Percentiles rank a stretch among this genome's conserved stretches.
Conservation (phyloP, 1,140 invertebrate species). For the Macrostomum lignano region DNA sequence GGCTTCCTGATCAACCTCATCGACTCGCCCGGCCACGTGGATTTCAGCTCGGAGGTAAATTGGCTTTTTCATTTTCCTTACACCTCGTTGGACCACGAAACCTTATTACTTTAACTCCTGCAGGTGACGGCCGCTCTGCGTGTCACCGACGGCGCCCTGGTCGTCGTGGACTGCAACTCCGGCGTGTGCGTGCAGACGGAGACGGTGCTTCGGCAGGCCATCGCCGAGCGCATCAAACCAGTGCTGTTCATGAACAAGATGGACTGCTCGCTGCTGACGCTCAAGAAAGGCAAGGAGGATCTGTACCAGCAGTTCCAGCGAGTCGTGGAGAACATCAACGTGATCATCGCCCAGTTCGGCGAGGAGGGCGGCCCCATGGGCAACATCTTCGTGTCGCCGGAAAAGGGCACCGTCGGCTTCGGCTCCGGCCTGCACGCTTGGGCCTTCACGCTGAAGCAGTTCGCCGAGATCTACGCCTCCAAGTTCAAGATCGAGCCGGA, state of each 20-base stretch:
- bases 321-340: constrained; percentile 97
- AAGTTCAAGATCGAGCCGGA: constrained; percentile 88
- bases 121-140: constrained; percentile 76
- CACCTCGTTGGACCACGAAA: too few relatives aligned
- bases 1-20: constrained; percentile 97
- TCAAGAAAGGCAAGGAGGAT: constrained; percentile 69
- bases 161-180: constrained; percentile 96
- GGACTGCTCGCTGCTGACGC: constrained; percentile 77
- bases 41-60: constrained; percentile 97
- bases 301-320: constrained; percentile 96
- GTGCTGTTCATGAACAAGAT: constrained; percentile 99
- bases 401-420: constrained; percentile 91
- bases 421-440: constrained; percentile 92
- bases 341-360: constrained; percentile 96
- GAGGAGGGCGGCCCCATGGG: constrained; percentile 94
- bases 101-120: too few relatives aligned
- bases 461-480: constrained; percentile 87
- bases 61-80: too few relatives aligned
- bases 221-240: constrained; percentile 91
- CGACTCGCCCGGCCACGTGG: constrained; percentile 93
- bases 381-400: constrained; percentile 57
- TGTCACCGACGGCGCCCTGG: constrained; percentile 90
- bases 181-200: constrained; percentile 98
- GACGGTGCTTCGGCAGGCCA: constrained; percentile 88
- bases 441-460: constrained; percentile 98